Base-by-base conservation (phyloP, 1,140 invertebrate species). In the Brachystomella parvula region DNA sequence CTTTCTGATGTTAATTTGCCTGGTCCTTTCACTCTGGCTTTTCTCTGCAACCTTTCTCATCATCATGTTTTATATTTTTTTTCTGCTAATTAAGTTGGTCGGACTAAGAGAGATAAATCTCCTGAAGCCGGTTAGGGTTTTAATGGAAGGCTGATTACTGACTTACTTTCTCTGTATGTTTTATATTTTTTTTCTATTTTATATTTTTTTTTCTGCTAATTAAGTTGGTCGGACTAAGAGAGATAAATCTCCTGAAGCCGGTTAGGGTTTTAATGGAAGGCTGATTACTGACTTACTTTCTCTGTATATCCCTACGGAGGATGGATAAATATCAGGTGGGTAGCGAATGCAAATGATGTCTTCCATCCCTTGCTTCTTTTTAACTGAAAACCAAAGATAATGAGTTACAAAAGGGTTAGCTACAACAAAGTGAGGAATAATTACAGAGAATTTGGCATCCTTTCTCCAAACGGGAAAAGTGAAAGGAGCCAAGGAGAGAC, bases 151-250 rank as follows among this genome's bases (percentile, higher is more conserved):
- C n/a, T n/a, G n/a, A n/a, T n/a, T 2, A n/a, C 29, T 33, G 6
- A 57, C 71, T 73, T 69, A 73, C 72, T 71, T 68, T 73, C 72
- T 35, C 72, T 29, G 64, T 73, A 73, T 32, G 71, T 62, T n/a
- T n/a, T n/a, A n/a, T n/a, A n/a, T n/a, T n/a, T n/a, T n/a, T n/a
- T n/a, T n/a, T n/a, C n/a, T n/a, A n/a, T n/a, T n/a, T n/a, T n/a
- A n/a, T n/a, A n/a, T n/a, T n/a, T n/a, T n/a, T n/a, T n/a, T n/a
- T n/a, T n/a, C n/a, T n/a, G n/a, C n/a, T n/a, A n/a, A n/a, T n/a
- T n/a, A n/a, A n/a, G n/a, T n/a, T n/a, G n/a, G n/a, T 15, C n/a
- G 12, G 12, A 47, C 12, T 47, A n/a, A 47, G n/a, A 47, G n/a
- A 47, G n/a, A 47, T n/a, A 12, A 47, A 47, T 47, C n/a, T 47